Evolutionary conservation across 1,140 invertebrate species (phyloP), one percentile per base, ranked within the genome.

Genomic region (Heliothis subflexa): DNA sequence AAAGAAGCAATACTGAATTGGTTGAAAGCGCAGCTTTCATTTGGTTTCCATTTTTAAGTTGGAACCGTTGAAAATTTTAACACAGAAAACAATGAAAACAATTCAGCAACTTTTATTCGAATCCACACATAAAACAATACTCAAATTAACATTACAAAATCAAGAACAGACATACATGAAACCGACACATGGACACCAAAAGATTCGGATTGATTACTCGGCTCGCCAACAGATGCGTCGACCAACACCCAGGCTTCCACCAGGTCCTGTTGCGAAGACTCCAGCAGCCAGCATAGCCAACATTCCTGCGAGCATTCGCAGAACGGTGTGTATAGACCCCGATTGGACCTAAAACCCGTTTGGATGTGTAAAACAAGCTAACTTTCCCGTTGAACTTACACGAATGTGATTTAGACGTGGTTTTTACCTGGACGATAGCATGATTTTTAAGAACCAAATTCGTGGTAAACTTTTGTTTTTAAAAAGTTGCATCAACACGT

Each of bases 221-320:
- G 62, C 40, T 55, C 49, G 40, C 87, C 78, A 84, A 84, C 81
- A 95, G 95, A 84, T 95, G 86, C 88, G 72, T 84, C 79, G 83
- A 91, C 75, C 57, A 80, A 70, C 12, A 85, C 61, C 81, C 90
- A 77, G 87, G 79, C 61, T 90, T 86, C 87, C 79, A 89, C 90
- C 81, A 93, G 88, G 75, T 21, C 85, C 7, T 88, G 88, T 85
- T 89, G 85, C 79, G 91, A 91, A 72, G 91, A 91, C 62, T 70
- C 90, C 0, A 90, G 90, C 90, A 91, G 90, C 68, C 90, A 85
- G 33, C 83, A 85, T 68, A 86, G 85, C 68, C 86, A 92, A 59
- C 88, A 91, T 33, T 88, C 90, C 2, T 89, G 88, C 68, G 91
- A 93, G n/a, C 90, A 91, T 13, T 78, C 83, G 21, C 88, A 88